phyloP scores from a whole-genome alignment of 2,888 invertebrate genomes.

The Stratiomys singularior region DNA sequence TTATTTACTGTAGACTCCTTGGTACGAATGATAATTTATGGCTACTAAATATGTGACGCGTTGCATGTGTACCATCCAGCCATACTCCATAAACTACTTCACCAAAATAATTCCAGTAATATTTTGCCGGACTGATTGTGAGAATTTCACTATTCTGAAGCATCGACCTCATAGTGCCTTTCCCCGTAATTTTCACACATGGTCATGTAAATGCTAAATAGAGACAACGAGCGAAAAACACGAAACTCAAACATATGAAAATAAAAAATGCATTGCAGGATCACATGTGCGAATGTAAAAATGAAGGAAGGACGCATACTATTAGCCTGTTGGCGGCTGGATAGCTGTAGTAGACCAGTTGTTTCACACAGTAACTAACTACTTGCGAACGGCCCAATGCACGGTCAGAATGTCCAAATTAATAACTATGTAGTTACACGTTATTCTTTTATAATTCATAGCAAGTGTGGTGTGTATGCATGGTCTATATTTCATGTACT shows the following conservation, averaged over 20 bases:
- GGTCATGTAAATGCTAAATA: conserved; percentile 23
- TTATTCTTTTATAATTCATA: conserved; percentile 35
- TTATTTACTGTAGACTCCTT: not conserved
- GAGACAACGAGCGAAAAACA: not conserved
- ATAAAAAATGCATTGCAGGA: conserved; percentile 19
- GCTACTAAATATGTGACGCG: conserved; percentile 19
- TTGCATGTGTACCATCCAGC: conserved; percentile 12
- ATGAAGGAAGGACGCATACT: conserved; percentile 3
- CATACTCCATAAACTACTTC: not conserved
- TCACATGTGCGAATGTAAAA: not conserved
- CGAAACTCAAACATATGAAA: conserved; percentile 25
- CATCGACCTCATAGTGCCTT: no score
- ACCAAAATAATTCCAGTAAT: conserved; percentile 28
- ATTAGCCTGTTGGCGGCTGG: not conserved
- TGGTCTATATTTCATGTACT: conserved; percentile 35
- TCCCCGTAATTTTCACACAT: not conserved
- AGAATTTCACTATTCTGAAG: conserved; percentile 4
- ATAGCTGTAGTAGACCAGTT: not conserved
- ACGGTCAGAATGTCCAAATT: conserved; percentile 36
- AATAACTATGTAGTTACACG: conserved; percentile 41
- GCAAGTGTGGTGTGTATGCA: conserved; percentile 30
- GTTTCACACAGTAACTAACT: not conserved
- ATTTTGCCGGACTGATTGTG: conserved; percentile 10
- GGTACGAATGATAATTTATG: conserved; percentile 16
- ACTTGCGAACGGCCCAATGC: conserved; percentile 14